A percentile compares a stretch with the other conserved stretches of the same genome.
phyloP scores from a whole-genome alignment of 1,140 invertebrate species.

The Agrilus planipennis region DNA sequence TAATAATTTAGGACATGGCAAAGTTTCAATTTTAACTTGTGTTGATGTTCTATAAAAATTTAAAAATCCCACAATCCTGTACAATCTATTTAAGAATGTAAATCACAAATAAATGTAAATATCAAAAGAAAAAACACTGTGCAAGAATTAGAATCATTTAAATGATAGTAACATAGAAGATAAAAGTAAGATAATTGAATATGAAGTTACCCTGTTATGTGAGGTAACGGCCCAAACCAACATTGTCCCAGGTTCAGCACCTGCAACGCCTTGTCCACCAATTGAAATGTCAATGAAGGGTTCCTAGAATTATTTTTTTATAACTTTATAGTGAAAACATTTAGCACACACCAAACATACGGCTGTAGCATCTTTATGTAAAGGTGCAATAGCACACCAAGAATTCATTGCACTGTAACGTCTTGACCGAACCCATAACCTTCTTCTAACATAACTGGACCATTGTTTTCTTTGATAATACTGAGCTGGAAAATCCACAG shows the following conservation, averaged over 20 bases:
- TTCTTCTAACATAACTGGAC: conserved; percentile 80
- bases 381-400: conserved; percentile 80
- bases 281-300: conserved; percentile 75
- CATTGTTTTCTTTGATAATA: conserved; percentile 73
- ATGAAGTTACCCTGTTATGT: conserved; percentile 56
- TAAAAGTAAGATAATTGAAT: background rate
- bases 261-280: conserved; percentile 70
- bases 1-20: conserved; percentile 1
- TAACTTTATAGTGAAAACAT: background rate
- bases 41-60: too few species aligned
- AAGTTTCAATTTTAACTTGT: too few species aligned
- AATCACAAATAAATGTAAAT: too few species aligned
- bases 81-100: too few species aligned
- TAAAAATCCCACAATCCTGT: too few species aligned
- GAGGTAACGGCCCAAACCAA: conserved; percentile 86
- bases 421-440: conserved; percentile 80
- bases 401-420: conserved; percentile 79
- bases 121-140: too few species aligned
- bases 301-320: conserved; percentile 39
- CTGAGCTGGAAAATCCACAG: conserved; percentile 80
- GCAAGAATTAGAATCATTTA: too few species aligned
- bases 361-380: conserved; percentile 77
- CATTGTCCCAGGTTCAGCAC: conserved; percentile 56
- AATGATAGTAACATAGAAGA: too few species aligned
- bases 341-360: conserved; percentile 26